Evolutionary conservation across 1,140 invertebrate genomes (phyloP), one percentile per base, ranked within the genome.

Genomic region (Andrena cerasifolii): DNA sequence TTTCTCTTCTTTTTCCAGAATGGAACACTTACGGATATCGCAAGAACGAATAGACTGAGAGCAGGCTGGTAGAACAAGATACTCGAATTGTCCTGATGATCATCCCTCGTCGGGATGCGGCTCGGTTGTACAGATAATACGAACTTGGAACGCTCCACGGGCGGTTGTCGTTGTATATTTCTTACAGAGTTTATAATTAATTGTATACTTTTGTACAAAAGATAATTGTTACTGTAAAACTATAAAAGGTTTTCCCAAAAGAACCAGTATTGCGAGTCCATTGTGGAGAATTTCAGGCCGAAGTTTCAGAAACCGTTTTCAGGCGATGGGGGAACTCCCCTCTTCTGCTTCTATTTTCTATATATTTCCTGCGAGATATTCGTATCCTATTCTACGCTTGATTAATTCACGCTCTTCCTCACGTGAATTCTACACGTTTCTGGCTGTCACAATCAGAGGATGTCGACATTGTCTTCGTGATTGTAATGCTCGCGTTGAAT

Each of bases 1-100:
- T n/a, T n/a, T n/a, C n/a, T n/a, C 79, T 73, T 65, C 58, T 61
- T 0, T 86, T 92, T 92, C 65, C 85, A 92, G 94, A 94, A 79
- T 95, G 95, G 95, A 95, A 95, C 84, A 90, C 93, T 8, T 95
- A 94, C 86, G 96, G 95, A 18, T 93, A 93, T 21, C 93, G 91
- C 10, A 94, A 95, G 78, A 91, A 93, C 4, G 6, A 86, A 79
- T 63, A 86, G 61, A 72, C 7, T 10, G 16, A 24, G 10, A 61
- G 10, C 4, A n/a, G n/a, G 47, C 10, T 40, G 6, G 49, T 0
- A 24, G 3, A 8, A 4, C 8, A 21, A 3, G 0, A 3, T 28
- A 51, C 7, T 43, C 14, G 16, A 66, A 65, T 28, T 21, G 0
- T 7, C n/a, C 12, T 28, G 8, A 59, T 33, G 8, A 73, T 49